Base-by-base conservation (phyloP, 2,888 invertebrate species). In the Yponomeuta plumbellus region DNA sequence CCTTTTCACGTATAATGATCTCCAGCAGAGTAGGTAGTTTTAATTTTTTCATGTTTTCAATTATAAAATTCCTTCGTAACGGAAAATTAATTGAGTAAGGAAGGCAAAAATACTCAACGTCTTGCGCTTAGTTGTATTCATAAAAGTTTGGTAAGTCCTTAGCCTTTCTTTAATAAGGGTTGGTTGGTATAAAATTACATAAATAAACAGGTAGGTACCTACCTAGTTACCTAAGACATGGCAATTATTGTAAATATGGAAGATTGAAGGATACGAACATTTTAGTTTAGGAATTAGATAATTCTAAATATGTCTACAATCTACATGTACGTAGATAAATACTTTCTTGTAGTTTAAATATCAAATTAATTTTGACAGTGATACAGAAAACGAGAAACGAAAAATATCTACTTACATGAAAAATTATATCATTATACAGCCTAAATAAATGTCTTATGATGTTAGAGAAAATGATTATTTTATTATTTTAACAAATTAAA, bases 401-500 rank as follows among this genome's bases (percentile, higher is more conserved):
- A 8, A 34, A 34, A 34, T 34, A 34, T 34, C 34, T 34, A 34
- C 34, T 8, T 22, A 61, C 6, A 20, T 22, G 5, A 52, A 52
- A 52, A 44, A 44, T 13, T 5, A 52, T 17, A 67, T 76, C 74
- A 73, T 75, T 76, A 74, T 79, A 78, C 83, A 80, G 88, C 89
- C 88, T 89, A 89, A 86, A 74, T 87, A 80, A 86, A 88, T 87
- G 88, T 89, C 89, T 88, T 89, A 90, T 88, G 88, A 89, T 52
- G 44, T 52, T 81, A 79, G 80, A 73, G 73, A 75, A 34, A 34
- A 34, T 6, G 8, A 34, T 34, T 17, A 77, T 76, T 75, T 77
- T 78, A 77, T 81, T 80, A 80, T 81, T 80, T 80, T 81, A 78
- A 23, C 23, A 57, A 34, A 26, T 65, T 17, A 62, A 34, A n/a